Base-by-base conservation (phyloP, 2,888 invertebrate species). In the Lacanobia wlatinum region DNA sequence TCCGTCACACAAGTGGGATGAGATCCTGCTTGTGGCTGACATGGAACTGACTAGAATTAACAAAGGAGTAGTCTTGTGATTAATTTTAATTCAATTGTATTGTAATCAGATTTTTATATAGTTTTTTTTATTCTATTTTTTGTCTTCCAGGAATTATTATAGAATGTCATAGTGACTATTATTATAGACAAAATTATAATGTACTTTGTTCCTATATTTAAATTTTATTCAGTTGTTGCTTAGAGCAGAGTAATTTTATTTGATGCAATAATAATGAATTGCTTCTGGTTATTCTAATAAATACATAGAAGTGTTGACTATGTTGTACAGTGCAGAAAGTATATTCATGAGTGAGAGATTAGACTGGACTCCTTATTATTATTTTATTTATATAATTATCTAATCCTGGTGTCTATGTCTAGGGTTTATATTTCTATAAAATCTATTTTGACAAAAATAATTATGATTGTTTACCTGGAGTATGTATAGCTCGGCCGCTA, bases 1-100 rank as follows among this genome's bases (percentile, higher is more conserved):
- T 53, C 95, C 95, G 56, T 95, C 95, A 76, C 96, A 96, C 86
- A 95, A 96, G 82, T 96, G 97, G 95, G 96, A 96, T 92, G 96
- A 96, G 84, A 96, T 97, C 83, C 90, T 97, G 59, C 94, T 96
- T 86, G 97, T 97, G 28, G 97, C 96, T 50, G 95, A 96, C 87
- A 96, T 97, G 96, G 97, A 97, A 91, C 94, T 96, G 88, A 95
- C 92, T 92, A 96, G 95, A 92, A 95, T 97, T 89, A 96, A 96
- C 89, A 95, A 94, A 92, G 94, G 93, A 85, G 88, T 92, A 87
- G 88, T 90, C 84, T 90, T 94, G 92, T 95, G 92, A 94, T 89
- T 85, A 76, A 77, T 85, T 82, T 82, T 73, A 72, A 85, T 85
- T 82, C 84, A 83, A 87, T 80, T 76, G 58, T 87, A 86, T 83